Base-by-base conservation (phyloP, 2,113 vertebrate species). In the Ornithorhynchus anatinus region DNA sequence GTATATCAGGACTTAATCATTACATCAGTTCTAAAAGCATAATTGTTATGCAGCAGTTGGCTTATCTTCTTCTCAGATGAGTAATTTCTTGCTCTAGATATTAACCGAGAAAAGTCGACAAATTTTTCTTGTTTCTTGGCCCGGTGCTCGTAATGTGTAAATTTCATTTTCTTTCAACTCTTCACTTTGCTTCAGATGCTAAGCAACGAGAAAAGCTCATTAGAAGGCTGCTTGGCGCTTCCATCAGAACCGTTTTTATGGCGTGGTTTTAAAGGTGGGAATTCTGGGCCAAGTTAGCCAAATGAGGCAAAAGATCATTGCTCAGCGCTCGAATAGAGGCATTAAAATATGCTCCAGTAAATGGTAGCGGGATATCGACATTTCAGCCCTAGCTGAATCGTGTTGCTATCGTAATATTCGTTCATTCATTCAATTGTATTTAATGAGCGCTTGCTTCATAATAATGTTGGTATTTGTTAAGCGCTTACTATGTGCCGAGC, bases 271-370 rank as follows among this genome's bases (percentile, higher is more conserved):
- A 83, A 79, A 71, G 44, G 23, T 82, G 53, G 39, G 61, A 45
- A 83, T 69, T 59, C 62, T 77, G 40, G 42, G 43, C 57, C 51
- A 72, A 75, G 75, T 84, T 84, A 81, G 82, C 74, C 81, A 83
- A 87, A 84, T 87, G 82, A 79, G 25, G 51, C 62, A 69, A 81
- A 79, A 85, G 75, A 48, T 67, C 78, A 75, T 72, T 69, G 59
- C 39, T 36, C 48, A 79, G 60, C 36, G 40, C 47, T 27, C 43
- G 43, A n/a, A n/a, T n/a, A 56, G 56, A 75, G 57, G 33, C 57
- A 72, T 72, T 77, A 58, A 79, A 65, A 63, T 50, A 48, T 69
- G 60, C 50, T 36, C 36, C 43, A 66, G 27, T 72, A 74, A 77
- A 72, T 77, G 56, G 59, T 79, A 79, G 81, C 75, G 77, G 66